Conservation (phyloP, 2,888 invertebrate species). For the Cylindroiulus punctatus region DNA sequence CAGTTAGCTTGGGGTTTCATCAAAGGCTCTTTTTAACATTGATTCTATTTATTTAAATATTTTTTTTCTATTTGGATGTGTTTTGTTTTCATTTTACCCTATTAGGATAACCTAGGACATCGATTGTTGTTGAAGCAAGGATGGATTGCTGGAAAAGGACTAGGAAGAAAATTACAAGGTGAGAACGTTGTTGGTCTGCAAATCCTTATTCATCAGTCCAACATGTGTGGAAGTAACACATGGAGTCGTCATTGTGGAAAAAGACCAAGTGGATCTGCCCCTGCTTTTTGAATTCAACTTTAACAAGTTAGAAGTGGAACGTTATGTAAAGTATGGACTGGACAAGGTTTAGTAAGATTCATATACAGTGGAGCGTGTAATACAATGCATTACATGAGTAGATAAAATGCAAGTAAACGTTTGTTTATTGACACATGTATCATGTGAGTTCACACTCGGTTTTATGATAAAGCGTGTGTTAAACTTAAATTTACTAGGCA, state of each 20-base stretch:
- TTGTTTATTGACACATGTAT: too few relatives aligned
- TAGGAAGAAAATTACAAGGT: constrained; percentile 61
- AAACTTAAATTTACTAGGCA: neutral
- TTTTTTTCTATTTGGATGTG: constrained; percentile 49
- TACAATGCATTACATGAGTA: neutral
- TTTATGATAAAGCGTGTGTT: too few relatives aligned
- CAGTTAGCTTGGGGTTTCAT: too few relatives aligned
- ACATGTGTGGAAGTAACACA: neutral
- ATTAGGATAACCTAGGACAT: constrained; percentile 61
- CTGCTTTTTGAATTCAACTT: neutral
- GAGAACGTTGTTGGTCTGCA: constrained; percentile 51
- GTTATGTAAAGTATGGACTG: neutral
- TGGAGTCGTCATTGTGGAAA: neutral
- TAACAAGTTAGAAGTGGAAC: too few relatives aligned
- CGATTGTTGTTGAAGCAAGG: constrained; percentile 61
- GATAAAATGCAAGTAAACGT: neutral
- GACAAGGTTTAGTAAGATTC: neutral
- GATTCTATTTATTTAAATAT: constrained; percentile 37
- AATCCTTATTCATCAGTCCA: neutral
- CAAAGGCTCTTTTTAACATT: too few relatives aligned
- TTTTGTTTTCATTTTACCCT: constrained; percentile 55
- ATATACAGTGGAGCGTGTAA: neutral
- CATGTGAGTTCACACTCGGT: too few relatives aligned
- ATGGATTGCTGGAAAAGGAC: constrained; percentile 61
- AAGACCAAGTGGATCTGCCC: neutral